Percentiles rank a stretch among this genome's conserved stretches.
These are phyloP conservation scores for Rhingia campestris DNA, from an alignment of 2,888 invertebrate genomes.

Conservation along the genomic window DNA sequence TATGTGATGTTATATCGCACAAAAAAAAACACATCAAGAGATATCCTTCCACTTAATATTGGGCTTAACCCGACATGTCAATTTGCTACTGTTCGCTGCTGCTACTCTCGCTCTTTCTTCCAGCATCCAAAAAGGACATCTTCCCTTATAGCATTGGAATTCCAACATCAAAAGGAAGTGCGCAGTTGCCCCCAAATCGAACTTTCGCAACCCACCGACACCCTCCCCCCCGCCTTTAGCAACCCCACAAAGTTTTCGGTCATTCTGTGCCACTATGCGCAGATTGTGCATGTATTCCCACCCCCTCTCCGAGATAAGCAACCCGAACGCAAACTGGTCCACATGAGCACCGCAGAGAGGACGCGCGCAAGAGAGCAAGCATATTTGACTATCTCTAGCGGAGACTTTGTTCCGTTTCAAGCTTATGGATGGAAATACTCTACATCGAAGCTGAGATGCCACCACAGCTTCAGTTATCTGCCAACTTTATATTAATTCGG, in stretches of 20 bases:
- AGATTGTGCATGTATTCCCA: conserved; percentile 31
- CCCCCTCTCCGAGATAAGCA: conserved; percentile 35
- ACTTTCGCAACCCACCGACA: conserved; percentile 15
- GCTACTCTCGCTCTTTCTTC: background rate
- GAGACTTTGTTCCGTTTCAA: conserved; percentile 10
- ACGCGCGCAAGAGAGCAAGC: conserved; percentile 14
- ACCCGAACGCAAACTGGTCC: conserved; percentile 16
- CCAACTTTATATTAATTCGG: conserved; percentile 81
- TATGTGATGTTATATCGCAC: background rate
- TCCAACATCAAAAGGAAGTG: conserved; percentile 33
- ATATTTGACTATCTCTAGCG: background rate
- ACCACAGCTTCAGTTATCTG: conserved; percentile 79
- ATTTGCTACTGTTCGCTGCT: background rate
- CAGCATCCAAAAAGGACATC: conserved; percentile 23
- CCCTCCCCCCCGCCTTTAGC: background rate
- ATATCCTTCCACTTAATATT: conserved; percentile 9
- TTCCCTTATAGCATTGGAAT: conserved; percentile 63
- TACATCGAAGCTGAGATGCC: conserved; percentile 55
- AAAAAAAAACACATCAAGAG: background rate
- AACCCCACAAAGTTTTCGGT: background rate
- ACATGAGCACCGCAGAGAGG: background rate
- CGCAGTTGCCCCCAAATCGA: conserved; percentile 49
- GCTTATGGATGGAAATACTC: conserved; percentile 37
- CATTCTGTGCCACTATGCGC: conserved; percentile 38
- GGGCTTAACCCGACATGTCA: conserved; percentile 39